Percentiles rank a stretch among this genome's conserved stretches.
These are phyloP conservation scores for Lasioglossum pauxillum DNA, from an alignment of 2,888 invertebrate genomes.

Conservation along the genomic window DNA sequence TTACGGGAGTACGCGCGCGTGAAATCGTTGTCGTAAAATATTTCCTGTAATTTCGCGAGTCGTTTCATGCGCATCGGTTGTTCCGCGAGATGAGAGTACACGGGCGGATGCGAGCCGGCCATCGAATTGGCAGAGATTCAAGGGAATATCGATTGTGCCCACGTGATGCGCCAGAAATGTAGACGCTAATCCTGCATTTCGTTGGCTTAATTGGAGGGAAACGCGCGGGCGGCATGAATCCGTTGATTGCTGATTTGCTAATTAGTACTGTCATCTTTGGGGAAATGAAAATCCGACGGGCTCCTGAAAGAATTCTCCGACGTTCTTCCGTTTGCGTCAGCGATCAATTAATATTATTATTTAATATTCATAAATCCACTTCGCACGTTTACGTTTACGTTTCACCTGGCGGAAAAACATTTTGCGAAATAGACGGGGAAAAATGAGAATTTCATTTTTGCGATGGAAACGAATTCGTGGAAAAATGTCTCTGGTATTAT, in stretches of 20 bases:
- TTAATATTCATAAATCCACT: neutral
- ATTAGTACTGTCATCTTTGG: neutral
- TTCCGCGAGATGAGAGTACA: neutral
- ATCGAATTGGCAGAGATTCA: constrained; percentile 29
- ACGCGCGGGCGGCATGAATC: neutral
- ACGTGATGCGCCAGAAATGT: constrained; percentile 5
- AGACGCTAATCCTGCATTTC: constrained; percentile 13
- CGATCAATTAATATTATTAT: neutral
- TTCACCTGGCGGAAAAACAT: neutral
- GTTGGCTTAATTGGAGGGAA: constrained; percentile 13
- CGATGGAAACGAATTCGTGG: neutral
- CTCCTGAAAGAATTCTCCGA: neutral
- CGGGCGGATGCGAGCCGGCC: neutral
- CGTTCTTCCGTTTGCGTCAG: neutral
- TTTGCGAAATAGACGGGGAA: neutral
- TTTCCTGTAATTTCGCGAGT: neutral
- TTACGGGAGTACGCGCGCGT: neutral
- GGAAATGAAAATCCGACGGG: neutral
- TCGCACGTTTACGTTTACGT: neutral
- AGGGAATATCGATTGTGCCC: constrained; percentile 20
- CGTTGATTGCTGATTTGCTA: neutral
- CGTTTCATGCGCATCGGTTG: neutral
- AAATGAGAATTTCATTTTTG: neutral
- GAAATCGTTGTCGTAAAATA: neutral
- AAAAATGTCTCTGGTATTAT: neutral